phyloP scores from a whole-genome alignment of 2,888 invertebrate genomes.

The Thereva unica region DNA sequence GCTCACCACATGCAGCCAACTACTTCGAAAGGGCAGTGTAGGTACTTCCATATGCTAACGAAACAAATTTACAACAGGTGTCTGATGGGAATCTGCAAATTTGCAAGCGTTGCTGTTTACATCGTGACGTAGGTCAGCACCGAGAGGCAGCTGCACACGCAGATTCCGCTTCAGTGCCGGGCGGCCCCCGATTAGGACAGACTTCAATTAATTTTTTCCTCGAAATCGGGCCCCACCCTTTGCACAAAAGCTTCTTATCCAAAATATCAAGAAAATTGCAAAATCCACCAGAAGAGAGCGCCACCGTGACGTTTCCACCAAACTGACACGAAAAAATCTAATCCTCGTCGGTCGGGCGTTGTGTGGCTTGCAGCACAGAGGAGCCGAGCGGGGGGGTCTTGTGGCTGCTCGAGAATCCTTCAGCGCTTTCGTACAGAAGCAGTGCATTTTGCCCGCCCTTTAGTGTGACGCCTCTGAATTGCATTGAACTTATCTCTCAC shows the following conservation, averaged over 20 bases:
- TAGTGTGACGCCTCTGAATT: constrained; percentile 34
- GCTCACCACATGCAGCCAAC: too few species aligned
- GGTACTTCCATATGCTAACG: not conserved
- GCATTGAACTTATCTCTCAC: constrained; percentile 34
- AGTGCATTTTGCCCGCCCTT: constrained; percentile 32
- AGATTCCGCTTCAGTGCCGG: too few species aligned
- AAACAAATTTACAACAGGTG: constrained; percentile 20
- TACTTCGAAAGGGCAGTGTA: not conserved
- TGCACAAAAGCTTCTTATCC: too few species aligned
- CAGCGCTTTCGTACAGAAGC: constrained; percentile 38
- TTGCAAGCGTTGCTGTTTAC: not conserved
- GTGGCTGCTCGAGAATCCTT: constrained; percentile 33
- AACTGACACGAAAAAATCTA: constrained; percentile 32
- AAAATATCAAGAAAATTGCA: too few species aligned
- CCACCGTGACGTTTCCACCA: too few species aligned
- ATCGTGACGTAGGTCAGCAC: too few species aligned
- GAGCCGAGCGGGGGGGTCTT: constrained; percentile 11
- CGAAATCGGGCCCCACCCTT: too few species aligned
- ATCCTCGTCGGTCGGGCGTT: constrained; percentile 21
- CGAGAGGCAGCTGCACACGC: too few species aligned
- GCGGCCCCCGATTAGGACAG: too few species aligned
- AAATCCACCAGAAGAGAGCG: too few species aligned
- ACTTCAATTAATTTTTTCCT: too few species aligned
- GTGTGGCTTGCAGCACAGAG: constrained; percentile 30
- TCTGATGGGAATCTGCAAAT: constrained; percentile 3